A percentile compares a stretch with the other conserved stretches of the same genome.
These are phyloP conservation scores for Cryptocheilus praepositus DNA, from an alignment of 2,888 invertebrate species.

Conservation along the genomic window DNA sequence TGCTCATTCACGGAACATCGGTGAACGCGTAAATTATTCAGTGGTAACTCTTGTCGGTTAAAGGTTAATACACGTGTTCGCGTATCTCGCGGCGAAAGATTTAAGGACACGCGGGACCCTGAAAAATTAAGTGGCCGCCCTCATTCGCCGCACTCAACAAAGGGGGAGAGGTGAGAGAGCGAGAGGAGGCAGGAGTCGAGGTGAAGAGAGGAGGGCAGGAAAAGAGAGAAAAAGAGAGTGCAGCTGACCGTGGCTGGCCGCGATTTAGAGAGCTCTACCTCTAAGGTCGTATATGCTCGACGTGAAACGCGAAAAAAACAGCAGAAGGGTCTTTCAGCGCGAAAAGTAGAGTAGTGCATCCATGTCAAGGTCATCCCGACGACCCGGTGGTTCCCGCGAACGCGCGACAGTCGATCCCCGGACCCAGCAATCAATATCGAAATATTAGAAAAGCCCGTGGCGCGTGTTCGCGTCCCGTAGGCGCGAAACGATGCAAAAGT, in stretches of 20 bases:
- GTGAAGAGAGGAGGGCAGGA: too few species aligned
- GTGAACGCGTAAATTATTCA: too few species aligned
- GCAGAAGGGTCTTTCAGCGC: slow-evolving; percentile 48
- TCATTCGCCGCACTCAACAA: background rate
- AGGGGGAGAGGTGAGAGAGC: background rate
- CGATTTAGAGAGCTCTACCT: slow-evolving; percentile 35
- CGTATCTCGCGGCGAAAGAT: slow-evolving; percentile 4
- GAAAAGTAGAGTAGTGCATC: slow-evolving; percentile 52
- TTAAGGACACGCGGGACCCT: slow-evolving; percentile 35
- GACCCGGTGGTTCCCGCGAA: slow-evolving; percentile 41
- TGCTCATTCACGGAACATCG: too few species aligned
- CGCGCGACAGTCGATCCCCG: slow-evolving; percentile 33
- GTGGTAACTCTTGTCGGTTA: too few species aligned
- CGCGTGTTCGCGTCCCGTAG: too few species aligned
- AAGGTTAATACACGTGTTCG: too few species aligned
- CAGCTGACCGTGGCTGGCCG: slow-evolving; percentile 20
- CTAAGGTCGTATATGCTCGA: slow-evolving; percentile 19
- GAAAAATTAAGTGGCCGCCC: slow-evolving; percentile 35
- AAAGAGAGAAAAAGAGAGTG: too few species aligned
- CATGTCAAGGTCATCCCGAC: slow-evolving; percentile 50
- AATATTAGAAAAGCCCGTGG: background rate
- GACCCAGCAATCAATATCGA: slow-evolving; percentile 1
- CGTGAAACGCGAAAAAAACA: background rate
- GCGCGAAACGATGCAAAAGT: too few species aligned
- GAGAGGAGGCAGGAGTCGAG: too few species aligned